phyloP scores from a whole-genome alignment of 2,113 vertebrate species.

The Anseranas semipalmata region DNA sequence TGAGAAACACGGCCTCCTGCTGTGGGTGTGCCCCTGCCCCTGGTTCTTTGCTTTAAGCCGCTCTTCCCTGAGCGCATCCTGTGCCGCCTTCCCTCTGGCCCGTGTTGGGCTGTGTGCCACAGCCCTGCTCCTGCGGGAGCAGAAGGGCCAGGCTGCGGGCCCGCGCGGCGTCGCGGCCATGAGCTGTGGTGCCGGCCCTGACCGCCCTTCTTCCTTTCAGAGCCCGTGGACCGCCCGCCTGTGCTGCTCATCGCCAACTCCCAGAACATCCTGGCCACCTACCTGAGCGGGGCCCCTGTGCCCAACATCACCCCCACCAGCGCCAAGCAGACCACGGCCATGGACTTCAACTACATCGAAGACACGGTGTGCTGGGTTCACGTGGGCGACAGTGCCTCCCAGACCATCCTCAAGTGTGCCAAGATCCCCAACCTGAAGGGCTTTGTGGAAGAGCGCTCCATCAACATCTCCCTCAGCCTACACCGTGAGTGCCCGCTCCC shows the following conservation, averaged over 20 bases:
- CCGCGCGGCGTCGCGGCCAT: rapidly evolving
- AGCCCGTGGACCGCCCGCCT: slow-evolving; percentile 90
- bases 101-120: rapidly evolving
- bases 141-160: not conserved
- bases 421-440: slow-evolving; percentile 90
- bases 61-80: not conserved
- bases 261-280: slow-evolving; percentile 93
- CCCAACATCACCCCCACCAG: slow-evolving; percentile 85
- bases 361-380: slow-evolving; percentile 97
- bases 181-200: not conserved
- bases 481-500: slow-evolving; percentile 86
- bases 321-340: slow-evolving; percentile 94
- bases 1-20: rapidly evolving
- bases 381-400: slow-evolving; percentile 86
- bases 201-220: slow-evolving; percentile 56
- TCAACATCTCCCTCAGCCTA: slow-evolving; percentile 95
- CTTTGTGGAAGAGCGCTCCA: slow-evolving; percentile 85
- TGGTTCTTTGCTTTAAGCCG: rapidly evolving
- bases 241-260: slow-evolving; percentile 95
- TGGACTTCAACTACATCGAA: slow-evolving; percentile 93
- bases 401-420: slow-evolving; percentile 92
- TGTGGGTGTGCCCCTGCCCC: rapidly evolving
- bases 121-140: not conserved
- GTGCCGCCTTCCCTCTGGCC: not conserved
- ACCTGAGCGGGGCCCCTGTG: slow-evolving; percentile 84